Conservation (phyloP, 2,797 vertebrate species). For the Crocodylus rhombifer region DNA sequence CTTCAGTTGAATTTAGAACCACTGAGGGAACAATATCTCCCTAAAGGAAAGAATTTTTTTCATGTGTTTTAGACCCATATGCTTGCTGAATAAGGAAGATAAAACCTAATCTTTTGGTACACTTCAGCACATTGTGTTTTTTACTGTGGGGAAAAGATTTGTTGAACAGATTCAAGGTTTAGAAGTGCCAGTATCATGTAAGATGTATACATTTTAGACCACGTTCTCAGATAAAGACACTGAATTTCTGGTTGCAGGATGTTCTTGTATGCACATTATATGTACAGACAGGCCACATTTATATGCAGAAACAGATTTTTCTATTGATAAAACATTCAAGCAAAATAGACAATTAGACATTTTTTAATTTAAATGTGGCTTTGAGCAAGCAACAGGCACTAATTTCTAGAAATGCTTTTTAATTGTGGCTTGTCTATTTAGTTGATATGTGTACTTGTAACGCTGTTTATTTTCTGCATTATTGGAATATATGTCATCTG, state of each 20-base stretch:
- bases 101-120: not conserved
- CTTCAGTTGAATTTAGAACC: not conserved
- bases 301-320: not conserved
- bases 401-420: not conserved
- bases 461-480: not conserved
- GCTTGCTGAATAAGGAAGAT: fast-evolving
- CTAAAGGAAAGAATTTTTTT: not conserved
- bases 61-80: not conserved
- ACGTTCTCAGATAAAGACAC: not conserved
- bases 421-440: not conserved
- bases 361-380: not conserved
- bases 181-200: not conserved
- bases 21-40: not conserved
- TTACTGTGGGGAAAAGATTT: not conserved
- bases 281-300: not conserved
- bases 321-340: not conserved
- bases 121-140: not conserved
- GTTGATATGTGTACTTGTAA: not conserved
- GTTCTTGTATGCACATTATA: not conserved
- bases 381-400: not conserved
- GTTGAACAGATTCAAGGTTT: not conserved
- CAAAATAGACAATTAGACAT: not conserved
- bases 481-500: not conserved
- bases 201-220: not conserved
- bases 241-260: not conserved